A percentile compares a stretch with the other conserved stretches of the same genome.
phyloP scores from a whole-genome alignment of 2,888 invertebrate genomes.

The Epistrophe grossulariae region DNA sequence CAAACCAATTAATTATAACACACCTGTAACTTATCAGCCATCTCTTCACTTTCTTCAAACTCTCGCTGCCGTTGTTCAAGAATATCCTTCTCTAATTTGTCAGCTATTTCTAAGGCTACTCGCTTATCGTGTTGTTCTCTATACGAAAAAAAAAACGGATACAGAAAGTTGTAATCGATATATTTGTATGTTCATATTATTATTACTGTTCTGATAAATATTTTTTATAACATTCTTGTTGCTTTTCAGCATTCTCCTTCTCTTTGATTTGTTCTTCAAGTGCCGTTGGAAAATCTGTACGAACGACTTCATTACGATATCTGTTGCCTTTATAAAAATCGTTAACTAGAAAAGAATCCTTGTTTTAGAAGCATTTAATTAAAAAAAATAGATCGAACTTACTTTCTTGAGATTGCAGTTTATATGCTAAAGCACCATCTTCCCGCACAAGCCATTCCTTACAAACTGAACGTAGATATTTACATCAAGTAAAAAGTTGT shows the following conservation, averaged over 20 bases:
- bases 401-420: constrained; percentile 93
- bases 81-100: constrained; percentile 86
- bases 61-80: constrained; percentile 84
- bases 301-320: constrained; percentile 89
- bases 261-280: constrained; percentile 89
- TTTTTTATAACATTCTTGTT: constrained; percentile 85
- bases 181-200: background rate
- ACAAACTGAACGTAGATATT: constrained; percentile 86
- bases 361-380: background rate
- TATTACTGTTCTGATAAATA: constrained; percentile 86
- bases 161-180: background rate
- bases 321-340: constrained; percentile 91
- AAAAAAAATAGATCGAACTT: constrained; percentile 80
- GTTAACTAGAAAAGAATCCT: constrained; percentile 84
- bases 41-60: constrained; percentile 85
- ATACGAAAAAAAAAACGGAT: constrained; percentile 53
- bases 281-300: constrained; percentile 91
- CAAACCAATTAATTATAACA: background rate
- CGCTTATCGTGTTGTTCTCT: constrained; percentile 89
- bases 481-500: no score
- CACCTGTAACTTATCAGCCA: constrained; percentile 85
- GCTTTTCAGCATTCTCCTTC: constrained; percentile 87
- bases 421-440: constrained; percentile 92
- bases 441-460: constrained; percentile 93
- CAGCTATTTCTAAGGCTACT: constrained; percentile 88